Conservation (phyloP, 2,113 vertebrate species). For the Aegypius monachus region DNA sequence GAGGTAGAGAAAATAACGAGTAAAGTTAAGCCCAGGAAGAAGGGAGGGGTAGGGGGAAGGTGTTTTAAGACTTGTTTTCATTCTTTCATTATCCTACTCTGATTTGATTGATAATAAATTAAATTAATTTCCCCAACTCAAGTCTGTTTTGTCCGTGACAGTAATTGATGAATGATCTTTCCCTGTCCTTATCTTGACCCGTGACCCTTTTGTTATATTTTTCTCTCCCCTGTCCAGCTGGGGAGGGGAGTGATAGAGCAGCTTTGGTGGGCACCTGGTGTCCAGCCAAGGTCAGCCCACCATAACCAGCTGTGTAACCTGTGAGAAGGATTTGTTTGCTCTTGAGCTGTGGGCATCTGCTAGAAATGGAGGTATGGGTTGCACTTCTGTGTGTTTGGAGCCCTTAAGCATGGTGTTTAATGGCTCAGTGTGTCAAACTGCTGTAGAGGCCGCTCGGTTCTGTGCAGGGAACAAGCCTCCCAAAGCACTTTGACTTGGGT, state of each 20-base stretch:
- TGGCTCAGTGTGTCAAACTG: neutral
- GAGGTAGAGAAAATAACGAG: neutral
- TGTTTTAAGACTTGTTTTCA: neutral
- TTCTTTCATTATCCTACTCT: neutral
- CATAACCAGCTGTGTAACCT: no score
- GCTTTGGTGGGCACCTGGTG: neutral
- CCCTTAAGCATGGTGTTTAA: accelerated
- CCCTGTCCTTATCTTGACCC: neutral
- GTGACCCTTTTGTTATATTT: neutral
- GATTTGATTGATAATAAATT: neutral
- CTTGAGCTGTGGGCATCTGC: neutral
- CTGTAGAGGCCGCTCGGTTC: neutral
- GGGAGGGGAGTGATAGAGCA: neutral
- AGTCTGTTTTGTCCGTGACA: neutral
- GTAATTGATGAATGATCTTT: neutral
- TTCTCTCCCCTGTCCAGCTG: neutral
- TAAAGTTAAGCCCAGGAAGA: neutral
- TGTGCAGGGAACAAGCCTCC: neutral
- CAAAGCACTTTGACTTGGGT: neutral
- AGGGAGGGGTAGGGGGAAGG: neutral
- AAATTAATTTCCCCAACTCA: neutral
- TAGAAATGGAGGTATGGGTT: neutral
- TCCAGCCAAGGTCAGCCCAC: neutral
- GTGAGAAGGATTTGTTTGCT: neutral
- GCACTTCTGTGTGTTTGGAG: accelerated